Base-by-base conservation (phyloP, 2,113 vertebrate genomes). In the Propithecus coquereli region DNA sequence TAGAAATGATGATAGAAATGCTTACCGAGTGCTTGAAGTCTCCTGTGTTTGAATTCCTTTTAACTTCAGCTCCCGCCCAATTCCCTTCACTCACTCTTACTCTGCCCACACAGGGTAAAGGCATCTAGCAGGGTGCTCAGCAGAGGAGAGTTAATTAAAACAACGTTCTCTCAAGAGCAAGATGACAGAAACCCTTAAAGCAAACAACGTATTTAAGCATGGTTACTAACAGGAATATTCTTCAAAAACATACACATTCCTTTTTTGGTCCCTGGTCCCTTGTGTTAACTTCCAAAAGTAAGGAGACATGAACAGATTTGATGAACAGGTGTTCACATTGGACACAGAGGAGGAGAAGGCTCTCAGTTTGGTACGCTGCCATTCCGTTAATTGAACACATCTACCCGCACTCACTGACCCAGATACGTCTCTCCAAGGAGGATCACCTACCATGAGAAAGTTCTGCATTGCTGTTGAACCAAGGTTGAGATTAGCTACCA, bases 231-330 rank as follows among this genome's bases (percentile, higher is more conserved):
- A 87, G 32, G 10, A 50, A 0, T 73, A 50, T 63, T 95, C 23
- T 61, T 87, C 70, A 90, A 50, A 97, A 59, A 34, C 11, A 45
- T 11, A 11, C 8, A 61, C 65, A 27, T 47, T 71, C n/a, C 85
- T 92, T 79, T 87, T 92, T 80, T 23, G 7, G 43, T n/a, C 37
- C 34, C 12, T 61, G 25, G 63, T 27, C 59, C 32, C 61, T 76
- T 2, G 0, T 30, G 23, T 37, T 50, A 57, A 65, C 30, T 54
- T 87, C 37, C 47, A 57, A 71, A 90, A 59, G 18, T 22, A 34
- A 12, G 45, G 59, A 43, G 12, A 61, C 70, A 65, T 43, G 70
- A 94, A 92, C 87, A 95, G 88, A 95, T 94, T 74, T 89, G 66
- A 47, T 63, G 92, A 92, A 23, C 88, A 91, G 92, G 80, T 83